Conservation (phyloP, 2,888 invertebrate genomes). For the Mythimna loreyi region DNA sequence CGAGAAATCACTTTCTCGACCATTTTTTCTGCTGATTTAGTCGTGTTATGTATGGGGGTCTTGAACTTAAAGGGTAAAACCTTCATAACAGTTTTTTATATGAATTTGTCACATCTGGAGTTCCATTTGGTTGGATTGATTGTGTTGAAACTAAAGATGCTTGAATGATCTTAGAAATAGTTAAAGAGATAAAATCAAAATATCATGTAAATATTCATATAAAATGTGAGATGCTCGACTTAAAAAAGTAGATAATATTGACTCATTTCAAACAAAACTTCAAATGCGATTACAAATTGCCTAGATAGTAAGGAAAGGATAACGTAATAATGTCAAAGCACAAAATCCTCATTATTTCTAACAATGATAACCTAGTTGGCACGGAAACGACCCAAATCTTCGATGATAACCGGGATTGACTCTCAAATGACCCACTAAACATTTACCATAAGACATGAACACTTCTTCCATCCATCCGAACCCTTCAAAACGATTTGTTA, state of each 20-base stretch:
- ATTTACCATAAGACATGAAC: conserved; percentile 42
- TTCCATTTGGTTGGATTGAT: conserved; percentile 5
- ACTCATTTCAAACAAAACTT: neutral
- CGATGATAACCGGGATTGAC: conserved; percentile 10
- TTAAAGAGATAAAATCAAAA: neutral
- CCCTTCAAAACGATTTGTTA: conserved; percentile 52
- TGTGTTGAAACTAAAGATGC: neutral
- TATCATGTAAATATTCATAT: neutral
- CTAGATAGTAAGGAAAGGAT: neutral
- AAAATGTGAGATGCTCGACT: neutral
- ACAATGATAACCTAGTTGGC: conserved; percentile 5
- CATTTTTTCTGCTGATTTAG: conserved; percentile 53
- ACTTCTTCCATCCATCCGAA: conserved; percentile 33
- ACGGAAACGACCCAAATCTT: conserved; percentile 22
- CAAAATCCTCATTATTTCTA: neutral
- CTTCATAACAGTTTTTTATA: conserved; percentile 30
- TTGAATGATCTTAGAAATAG: neutral
- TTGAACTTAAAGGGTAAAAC: conserved; percentile 35
- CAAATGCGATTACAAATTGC: neutral
- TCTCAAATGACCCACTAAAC: conserved; percentile 26
- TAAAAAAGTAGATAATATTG: too few relatives aligned
- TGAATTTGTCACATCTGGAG: conserved; percentile 19
- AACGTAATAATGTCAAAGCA: neutral
- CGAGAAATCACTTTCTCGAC: conserved; percentile 53
- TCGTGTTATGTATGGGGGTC: conserved; percentile 38